Evolutionary conservation across 1,140 invertebrate genomes (phyloP), one percentile per base, ranked within the genome.

Genomic region (Bombus polaris): DNA sequence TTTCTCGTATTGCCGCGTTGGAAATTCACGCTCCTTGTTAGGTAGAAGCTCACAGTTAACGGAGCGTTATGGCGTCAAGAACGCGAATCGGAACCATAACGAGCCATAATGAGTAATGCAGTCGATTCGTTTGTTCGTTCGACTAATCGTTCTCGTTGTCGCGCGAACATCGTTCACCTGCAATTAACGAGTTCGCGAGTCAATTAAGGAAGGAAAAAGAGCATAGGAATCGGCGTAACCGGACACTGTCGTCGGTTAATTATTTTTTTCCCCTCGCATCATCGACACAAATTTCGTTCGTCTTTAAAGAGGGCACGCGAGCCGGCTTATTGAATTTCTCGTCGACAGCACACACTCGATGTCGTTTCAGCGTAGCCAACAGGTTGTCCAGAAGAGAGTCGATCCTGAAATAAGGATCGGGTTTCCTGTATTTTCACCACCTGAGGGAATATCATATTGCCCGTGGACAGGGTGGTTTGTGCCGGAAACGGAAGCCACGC

Each of bases 401-500:
- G 76, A 44, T 78, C 73, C 74, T 79, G 74, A 15, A 79, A 79
- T 39, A 83, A 83, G 85, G 87, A 88, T 88, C 85, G 68, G 9
- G 87, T 88, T 88, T 81, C 87, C 47, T 53, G 65, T 37, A 66
- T 53, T 39, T 76, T 39, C 57, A 62, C 77, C 57, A 65, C 39
- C 87, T 3, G 44, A 42, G 65, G 57, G 80, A 74, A 80, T 88
- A 88, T 88, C 87, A 75, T 83, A 28, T 88, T 82, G 53, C 80
- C 28, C 42, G 79, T 39, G 28, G 35, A 25, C 37, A 18, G 68
- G 59, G 42, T 68, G 78, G 42, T 75, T 84, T 57, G 47, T 65
- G 68, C 65, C 85, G 87, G 87, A 88, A 88, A 86, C 87, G 87
- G 87, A 88, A 88, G 81, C 66, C 32, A 18, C 10, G 70, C 57